phyloP scores from a whole-genome alignment of 30 jellyfish, hydroid and myxozoan genomes.

The Hydractinia symbiolongicarpus region DNA sequence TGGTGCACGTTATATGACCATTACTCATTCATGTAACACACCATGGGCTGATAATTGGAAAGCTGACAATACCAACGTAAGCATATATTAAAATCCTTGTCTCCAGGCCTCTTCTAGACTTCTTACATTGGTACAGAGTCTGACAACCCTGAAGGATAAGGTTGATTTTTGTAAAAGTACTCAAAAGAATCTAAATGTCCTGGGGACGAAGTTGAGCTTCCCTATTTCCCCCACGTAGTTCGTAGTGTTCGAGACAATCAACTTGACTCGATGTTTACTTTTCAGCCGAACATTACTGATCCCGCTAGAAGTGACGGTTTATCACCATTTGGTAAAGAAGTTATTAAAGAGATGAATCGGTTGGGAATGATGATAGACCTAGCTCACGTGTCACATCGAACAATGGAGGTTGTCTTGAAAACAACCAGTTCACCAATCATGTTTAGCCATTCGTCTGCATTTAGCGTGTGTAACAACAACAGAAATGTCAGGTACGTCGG shows the following conservation, averaged over 20 bases:
- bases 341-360: slow-evolving; percentile 12
- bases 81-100: background rate
- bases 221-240: too few relatives aligned
- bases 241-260: too few relatives aligned
- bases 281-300: slow-evolving; percentile 12
- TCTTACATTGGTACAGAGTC: background rate
- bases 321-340: slow-evolving; percentile 15
- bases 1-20: slow-evolving; percentile 22
- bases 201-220: too few relatives aligned
- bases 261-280: background rate
- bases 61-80: slow-evolving; percentile 2
- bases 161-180: too few relatives aligned
- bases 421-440: slow-evolving; percentile 9
- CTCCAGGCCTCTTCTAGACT: background rate
- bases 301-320: background rate
- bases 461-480: slow-evolving; percentile 9
- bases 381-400: slow-evolving; percentile 8
- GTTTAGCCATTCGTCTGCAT: slow-evolving; percentile 17
- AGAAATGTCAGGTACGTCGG: slow-evolving; percentile 18
- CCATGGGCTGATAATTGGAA: slow-evolving; percentile 32
- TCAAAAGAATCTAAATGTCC: too few relatives aligned
- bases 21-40: slow-evolving; percentile 21
- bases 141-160: too few relatives aligned
- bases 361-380: slow-evolving; percentile 20
- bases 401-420: slow-evolving; percentile 22